Evolutionary conservation across 2,888 invertebrate genomes (phyloP).

Genomic region (Adineta ricciae): DNA sequence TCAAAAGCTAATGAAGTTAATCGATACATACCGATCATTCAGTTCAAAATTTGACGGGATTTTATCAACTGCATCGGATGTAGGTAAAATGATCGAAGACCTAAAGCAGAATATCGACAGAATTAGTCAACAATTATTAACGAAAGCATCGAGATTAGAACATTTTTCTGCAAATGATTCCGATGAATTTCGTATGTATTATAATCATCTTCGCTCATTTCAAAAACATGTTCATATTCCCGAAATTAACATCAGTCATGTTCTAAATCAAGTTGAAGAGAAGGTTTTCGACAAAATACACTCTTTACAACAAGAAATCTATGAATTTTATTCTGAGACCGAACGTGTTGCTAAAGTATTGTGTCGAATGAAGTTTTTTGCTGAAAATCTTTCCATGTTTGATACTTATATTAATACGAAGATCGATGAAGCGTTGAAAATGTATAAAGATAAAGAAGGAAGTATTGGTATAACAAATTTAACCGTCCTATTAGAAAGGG

Average conservation of each 20-base stretch:
- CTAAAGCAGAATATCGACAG: background rate
- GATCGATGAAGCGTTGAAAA: background rate
- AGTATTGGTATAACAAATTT: background rate
- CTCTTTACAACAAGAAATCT: background rate
- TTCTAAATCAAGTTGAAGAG: background rate
- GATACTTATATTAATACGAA: background rate
- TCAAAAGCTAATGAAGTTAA: background rate
- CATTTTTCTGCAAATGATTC: background rate
- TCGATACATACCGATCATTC: no score
- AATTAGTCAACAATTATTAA: background rate
- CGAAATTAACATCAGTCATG: background rate
- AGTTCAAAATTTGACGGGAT: no score
- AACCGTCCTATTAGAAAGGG: background rate
- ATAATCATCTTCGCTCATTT: background rate
- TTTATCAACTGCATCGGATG: no score
- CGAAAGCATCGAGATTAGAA: background rate
- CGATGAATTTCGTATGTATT: background rate
- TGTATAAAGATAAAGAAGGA: background rate
- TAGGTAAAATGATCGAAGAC: background rate
- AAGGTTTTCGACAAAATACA: background rate
- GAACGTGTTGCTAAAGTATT: background rate
- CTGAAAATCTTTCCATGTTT: conserved; percentile 8
- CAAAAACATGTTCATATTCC: background rate
- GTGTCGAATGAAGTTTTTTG: background rate
- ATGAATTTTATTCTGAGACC: no score